These are phyloP conservation scores for Camarhynchus parvulus DNA, from an alignment of 2,113 vertebrate genomes.

Conservation along the genomic window DNA sequence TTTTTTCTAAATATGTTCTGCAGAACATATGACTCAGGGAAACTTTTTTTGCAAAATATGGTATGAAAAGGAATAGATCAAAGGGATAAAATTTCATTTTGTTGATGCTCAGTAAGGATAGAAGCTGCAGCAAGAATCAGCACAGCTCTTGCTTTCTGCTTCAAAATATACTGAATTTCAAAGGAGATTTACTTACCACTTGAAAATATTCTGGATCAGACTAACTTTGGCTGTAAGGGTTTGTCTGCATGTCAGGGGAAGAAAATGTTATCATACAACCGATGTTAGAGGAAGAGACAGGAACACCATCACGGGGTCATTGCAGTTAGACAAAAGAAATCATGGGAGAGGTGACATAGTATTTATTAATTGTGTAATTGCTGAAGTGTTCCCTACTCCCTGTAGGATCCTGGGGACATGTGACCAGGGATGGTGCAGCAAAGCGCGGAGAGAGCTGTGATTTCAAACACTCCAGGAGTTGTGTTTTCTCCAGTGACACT, in stretches of 20 bases:
- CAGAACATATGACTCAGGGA: background rate
- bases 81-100: background rate
- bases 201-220: background rate
- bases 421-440: background rate
- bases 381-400: background rate
- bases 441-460: background rate
- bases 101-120: background rate
- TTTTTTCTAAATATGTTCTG: background rate
- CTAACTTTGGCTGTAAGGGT: background rate
- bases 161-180: background rate
- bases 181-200: background rate
- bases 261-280: background rate
- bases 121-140: background rate
- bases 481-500: background rate
- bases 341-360: background rate
- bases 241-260: background rate
- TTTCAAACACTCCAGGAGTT: background rate
- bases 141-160: background rate
- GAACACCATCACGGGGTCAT: fast-evolving
- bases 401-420: background rate
- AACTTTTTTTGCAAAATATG: background rate
- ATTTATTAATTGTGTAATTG: background rate
- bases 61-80: background rate
- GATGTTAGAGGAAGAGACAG: background rate
- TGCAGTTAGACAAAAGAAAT: background rate